Conservation (phyloP, 2,113 vertebrate species). For the Oryzias woworae region DNA sequence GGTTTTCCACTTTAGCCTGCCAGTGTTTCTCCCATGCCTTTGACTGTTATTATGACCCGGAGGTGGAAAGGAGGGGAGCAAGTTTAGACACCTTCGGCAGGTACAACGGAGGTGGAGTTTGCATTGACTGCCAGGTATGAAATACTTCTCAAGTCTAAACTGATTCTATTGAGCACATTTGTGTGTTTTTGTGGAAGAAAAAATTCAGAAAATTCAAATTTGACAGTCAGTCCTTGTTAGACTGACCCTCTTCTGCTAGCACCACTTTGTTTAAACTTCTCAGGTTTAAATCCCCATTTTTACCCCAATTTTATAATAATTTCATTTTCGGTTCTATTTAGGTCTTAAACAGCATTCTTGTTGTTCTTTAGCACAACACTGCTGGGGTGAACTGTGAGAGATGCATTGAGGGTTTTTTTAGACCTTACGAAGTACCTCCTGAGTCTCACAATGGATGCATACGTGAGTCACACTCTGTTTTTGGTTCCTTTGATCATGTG, state of each 20-base stretch:
- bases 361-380: slow-evolving; percentile 86
- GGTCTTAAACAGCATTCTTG: not conserved
- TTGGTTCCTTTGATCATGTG: not conserved
- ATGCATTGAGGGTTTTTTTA: slow-evolving; percentile 86
- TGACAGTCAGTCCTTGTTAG: too few species aligned
- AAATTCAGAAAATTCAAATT: not conserved
- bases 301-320: too few species aligned
- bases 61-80: slow-evolving; percentile 77
- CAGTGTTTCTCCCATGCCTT: slow-evolving; percentile 90
- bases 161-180: slow-evolving; percentile 42
- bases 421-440: slow-evolving; percentile 73
- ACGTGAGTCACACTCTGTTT: slow-evolving; percentile 75
- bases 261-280: too few species aligned
- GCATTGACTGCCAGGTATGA: slow-evolving; percentile 91
- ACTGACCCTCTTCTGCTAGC: too few species aligned
- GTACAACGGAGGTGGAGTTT: slow-evolving; percentile 91
- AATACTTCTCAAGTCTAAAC: slow-evolving; percentile 53
- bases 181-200: slow-evolving; percentile 13
- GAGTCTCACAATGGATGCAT: slow-evolving; percentile 82
- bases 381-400: slow-evolving; percentile 91
- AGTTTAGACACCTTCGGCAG: slow-evolving; percentile 85
- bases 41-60: slow-evolving; percentile 90
- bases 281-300: too few species aligned
- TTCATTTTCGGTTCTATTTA: not conserved
- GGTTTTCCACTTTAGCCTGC: slow-evolving; percentile 81